Evolutionary conservation across 2,113 vertebrate species (phyloP).

Genomic region (Ia io): DNA sequence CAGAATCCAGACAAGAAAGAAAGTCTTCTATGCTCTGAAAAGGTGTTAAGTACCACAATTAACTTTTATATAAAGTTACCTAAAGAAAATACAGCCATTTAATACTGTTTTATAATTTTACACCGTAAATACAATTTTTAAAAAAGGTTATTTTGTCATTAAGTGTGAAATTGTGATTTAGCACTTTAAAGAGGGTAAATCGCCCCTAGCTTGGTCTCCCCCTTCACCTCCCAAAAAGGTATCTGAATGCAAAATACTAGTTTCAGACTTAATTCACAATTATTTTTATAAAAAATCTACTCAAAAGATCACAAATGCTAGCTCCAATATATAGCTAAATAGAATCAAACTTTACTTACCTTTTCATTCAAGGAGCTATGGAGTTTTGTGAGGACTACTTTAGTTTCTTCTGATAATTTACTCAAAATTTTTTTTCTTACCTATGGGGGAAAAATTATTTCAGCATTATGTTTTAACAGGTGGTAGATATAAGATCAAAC

Average conservation of each 20-base stretch:
- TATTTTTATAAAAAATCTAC: conserved; percentile 12
- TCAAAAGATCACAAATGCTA: background rate
- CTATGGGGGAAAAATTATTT: conserved; percentile 74
- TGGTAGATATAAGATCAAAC: background rate
- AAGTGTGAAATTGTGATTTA: conserved; percentile 23
- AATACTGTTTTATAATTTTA: conserved; percentile 23
- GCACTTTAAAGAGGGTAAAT: background rate
- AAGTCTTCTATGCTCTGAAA: conserved; percentile 93
- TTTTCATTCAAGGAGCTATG: conserved; percentile 93
- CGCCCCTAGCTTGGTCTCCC: background rate
- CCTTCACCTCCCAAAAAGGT: background rate
- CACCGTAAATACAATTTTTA: background rate
- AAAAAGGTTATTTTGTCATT: conserved; percentile 7
- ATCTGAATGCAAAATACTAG: background rate
- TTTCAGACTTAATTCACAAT: background rate
- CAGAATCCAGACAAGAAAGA: conserved; percentile 87
- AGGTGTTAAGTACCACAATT: conserved; percentile 41
- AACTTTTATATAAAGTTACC: background rate
- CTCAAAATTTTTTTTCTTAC: conserved; percentile 92
- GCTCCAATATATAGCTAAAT: background rate
- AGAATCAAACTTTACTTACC: conserved; percentile 80
- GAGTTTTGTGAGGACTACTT: conserved; percentile 90
- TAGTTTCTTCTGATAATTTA: conserved; percentile 92
- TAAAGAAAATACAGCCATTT: background rate
- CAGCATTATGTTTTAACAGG: background rate